These are phyloP conservation scores for Drosophila kanapiae DNA, from an alignment of 1,140 invertebrate genomes.

Conservation along the genomic window DNA sequence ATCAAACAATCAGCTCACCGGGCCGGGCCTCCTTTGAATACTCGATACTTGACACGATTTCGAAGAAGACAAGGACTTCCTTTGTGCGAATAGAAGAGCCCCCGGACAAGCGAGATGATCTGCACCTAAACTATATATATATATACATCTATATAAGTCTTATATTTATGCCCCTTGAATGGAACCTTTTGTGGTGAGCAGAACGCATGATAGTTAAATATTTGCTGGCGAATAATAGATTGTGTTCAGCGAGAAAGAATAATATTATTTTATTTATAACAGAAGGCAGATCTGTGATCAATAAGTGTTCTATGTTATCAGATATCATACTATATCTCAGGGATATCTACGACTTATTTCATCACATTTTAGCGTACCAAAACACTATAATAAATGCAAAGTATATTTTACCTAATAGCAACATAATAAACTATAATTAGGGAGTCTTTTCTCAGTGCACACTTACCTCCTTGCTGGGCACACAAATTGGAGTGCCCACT, in stretches of 20 bases:
- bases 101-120: conserved; percentile 29
- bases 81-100: conserved; percentile 45
- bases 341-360: neutral
- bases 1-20: conserved; percentile 57
- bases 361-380: neutral
- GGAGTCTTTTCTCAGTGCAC: conserved; percentile 23
- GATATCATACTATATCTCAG: neutral
- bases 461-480: conserved; percentile 96
- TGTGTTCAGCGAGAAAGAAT: neutral
- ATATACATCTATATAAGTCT: conserved; percentile 5
- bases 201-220: conserved; percentile 59
- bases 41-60: conserved; percentile 81
- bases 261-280: neutral
- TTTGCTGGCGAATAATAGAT: conserved; percentile 46
- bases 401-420: neutral
- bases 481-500: conserved; percentile 98
- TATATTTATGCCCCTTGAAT: conserved; percentile 36
- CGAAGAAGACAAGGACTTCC: conserved; percentile 69
- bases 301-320: too few species aligned
- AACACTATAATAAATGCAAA: neutral
- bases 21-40: conserved; percentile 33
- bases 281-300: neutral
- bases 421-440: neutral
- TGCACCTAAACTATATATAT: conserved; percentile 20
- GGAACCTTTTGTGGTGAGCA: conserved; percentile 50